These are phyloP conservation scores for Macrotus californicus DNA, from an alignment of 2,113 vertebrate species.

Conservation along the genomic window DNA sequence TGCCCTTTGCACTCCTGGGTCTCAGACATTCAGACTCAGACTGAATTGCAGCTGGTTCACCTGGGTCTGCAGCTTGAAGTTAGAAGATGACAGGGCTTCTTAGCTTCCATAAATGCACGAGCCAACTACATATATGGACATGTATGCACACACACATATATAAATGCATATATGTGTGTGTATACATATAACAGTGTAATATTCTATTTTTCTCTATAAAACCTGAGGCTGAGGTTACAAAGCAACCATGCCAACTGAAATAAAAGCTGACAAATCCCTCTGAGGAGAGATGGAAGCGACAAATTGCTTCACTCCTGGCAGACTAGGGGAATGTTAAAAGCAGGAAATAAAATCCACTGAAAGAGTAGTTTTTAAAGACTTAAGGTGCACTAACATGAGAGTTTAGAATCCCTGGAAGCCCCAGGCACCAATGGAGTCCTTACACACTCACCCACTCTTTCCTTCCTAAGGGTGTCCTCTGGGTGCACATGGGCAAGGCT, in stretches of 20 bases:
- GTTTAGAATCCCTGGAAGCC: not conserved
- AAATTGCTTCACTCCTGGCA: not conserved
- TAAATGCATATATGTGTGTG: too few relatives aligned
- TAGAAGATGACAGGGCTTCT: not conserved
- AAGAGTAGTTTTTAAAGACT: not conserved
- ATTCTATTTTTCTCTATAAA: not conserved
- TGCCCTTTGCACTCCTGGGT: not conserved
- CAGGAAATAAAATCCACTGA: not conserved
- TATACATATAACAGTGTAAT: too few relatives aligned
- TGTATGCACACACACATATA: too few relatives aligned
- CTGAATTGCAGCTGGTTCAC: not conserved
- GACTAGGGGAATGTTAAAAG: not conserved
- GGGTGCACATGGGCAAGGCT: not conserved
- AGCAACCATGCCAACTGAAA: not conserved
- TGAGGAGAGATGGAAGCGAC: not conserved
- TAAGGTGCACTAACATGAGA: not conserved
- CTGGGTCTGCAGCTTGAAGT: not conserved
- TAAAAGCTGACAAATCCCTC: not conserved
- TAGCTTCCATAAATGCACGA: not conserved
- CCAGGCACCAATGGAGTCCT: not conserved
- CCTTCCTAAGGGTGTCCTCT: rapidly evolving
- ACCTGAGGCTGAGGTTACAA: not conserved
- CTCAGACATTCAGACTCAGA: not conserved
- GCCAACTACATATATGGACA: not conserved
- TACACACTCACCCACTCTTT: too few relatives aligned